phyloP scores from a whole-genome alignment of 2,113 vertebrate genomes.

The Thamnaconus septentrionalis region DNA sequence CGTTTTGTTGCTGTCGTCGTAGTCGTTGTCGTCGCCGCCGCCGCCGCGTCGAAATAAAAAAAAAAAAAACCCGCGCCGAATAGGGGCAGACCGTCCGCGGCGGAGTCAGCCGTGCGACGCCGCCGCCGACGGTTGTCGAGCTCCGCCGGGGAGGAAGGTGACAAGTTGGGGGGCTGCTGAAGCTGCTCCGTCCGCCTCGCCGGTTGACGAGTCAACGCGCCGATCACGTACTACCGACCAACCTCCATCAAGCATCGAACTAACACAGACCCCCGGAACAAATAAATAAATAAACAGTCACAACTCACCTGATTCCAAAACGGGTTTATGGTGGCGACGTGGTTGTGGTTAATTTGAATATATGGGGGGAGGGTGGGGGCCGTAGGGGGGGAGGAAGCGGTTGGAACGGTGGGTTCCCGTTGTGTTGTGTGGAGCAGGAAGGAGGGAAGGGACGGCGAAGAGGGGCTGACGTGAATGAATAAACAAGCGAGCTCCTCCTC shows the following conservation, averaged over 20 bases:
- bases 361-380: slow-evolving; percentile 15
- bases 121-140: not conserved
- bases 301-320: slow-evolving; percentile 80
- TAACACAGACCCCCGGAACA: no score
- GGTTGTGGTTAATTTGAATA: slow-evolving; percentile 63
- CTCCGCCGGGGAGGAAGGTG: slow-evolving; percentile 58
- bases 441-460: slow-evolving; percentile 72
- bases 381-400: slow-evolving; percentile 35
- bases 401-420: slow-evolving; percentile 68
- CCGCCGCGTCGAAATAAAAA: no score
- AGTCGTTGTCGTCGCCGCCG: no score
- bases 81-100: not conserved
- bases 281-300: slow-evolving; percentile 11
- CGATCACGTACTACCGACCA: no score
- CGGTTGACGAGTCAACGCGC: slow-evolving; percentile 57
- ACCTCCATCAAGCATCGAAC: no score
- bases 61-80: no score
- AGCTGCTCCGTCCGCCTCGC: slow-evolving; percentile 57
- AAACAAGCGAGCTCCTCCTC: slow-evolving; percentile 75
- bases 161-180: slow-evolving; percentile 68
- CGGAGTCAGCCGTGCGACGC: not conserved
- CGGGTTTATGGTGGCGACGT: slow-evolving; percentile 79
- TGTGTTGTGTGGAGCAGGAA: slow-evolving; percentile 74
- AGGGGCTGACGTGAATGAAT: slow-evolving; percentile 79
- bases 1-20: slow-evolving; percentile 3